phyloP scores from a whole-genome alignment of 2,113 vertebrate genomes.

The Colistium nudipinnis region DNA sequence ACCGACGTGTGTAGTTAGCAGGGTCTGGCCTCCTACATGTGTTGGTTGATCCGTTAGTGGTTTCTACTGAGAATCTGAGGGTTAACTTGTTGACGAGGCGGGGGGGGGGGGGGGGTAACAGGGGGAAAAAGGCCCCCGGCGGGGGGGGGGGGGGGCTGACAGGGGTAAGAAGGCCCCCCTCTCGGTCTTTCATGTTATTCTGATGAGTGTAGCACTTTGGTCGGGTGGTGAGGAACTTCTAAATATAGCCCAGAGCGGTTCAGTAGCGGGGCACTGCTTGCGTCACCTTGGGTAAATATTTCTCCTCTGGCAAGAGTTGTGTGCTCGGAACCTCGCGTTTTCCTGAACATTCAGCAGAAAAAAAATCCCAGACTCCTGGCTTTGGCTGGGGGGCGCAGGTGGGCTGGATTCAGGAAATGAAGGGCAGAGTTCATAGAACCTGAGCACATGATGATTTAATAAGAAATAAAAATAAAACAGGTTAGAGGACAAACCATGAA shows the following conservation, averaged over 20 bases:
- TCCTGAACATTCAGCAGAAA: slow-evolving; percentile 73
- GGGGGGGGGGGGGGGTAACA: neutral
- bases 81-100: slow-evolving; percentile 11
- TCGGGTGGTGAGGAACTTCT: slow-evolving; percentile 54
- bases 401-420: slow-evolving; percentile 26
- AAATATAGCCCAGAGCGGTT: slow-evolving; percentile 72
- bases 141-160: neutral
- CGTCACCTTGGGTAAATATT: slow-evolving; percentile 76
- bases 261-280: slow-evolving; percentile 62
- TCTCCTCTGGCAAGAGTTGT: slow-evolving; percentile 62
- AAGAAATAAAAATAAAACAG: neutral
- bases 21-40: slow-evolving; percentile 3
- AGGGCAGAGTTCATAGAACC: slow-evolving; percentile 16
- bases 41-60: slow-evolving; percentile 15
- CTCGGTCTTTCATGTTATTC: slow-evolving; percentile 57
- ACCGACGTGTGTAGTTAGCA: slow-evolving; percentile 4
- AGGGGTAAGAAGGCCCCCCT: slow-evolving; percentile 30
- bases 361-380: slow-evolving; percentile 49
- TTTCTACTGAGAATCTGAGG: slow-evolving; percentile 32
- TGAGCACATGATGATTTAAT: neutral
- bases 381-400: slow-evolving; percentile 34
- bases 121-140: neutral
- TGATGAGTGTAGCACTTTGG: slow-evolving; percentile 64
- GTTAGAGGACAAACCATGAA: slow-evolving; percentile 24
- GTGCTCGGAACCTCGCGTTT: slow-evolving; percentile 35